These are phyloP conservation scores for Odontomyia ornata DNA, from an alignment of 2,888 invertebrate species.

Conservation along the genomic window DNA sequence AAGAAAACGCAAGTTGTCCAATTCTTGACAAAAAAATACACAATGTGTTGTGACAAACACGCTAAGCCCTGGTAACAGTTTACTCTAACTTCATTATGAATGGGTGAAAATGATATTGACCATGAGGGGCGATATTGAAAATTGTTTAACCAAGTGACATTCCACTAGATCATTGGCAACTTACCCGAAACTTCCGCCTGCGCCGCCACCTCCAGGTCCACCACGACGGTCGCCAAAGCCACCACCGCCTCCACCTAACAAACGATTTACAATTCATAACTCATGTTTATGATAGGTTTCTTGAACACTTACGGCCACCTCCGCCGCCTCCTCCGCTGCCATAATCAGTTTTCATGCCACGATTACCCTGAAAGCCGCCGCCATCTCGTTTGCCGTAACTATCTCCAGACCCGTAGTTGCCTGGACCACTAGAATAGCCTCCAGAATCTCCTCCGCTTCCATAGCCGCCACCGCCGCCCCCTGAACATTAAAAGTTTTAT, in stretches of 20 bases:
- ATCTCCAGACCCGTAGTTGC: constrained; percentile 62
- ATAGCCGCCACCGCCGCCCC: constrained; percentile 30
- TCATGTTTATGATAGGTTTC: background rate
- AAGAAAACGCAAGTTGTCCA: no score
- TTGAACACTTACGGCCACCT: constrained; percentile 31
- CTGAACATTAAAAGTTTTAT: no score
- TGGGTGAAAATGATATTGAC: no score
- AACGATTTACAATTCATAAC: background rate
- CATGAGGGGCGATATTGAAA: no score
- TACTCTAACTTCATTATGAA: no score
- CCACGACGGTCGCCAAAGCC: constrained; percentile 26
- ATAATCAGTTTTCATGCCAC: constrained; percentile 27
- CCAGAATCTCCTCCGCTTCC: constrained; percentile 50
- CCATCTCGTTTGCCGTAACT: constrained; percentile 63
- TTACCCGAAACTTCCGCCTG: constrained; percentile 29
- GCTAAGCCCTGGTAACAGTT: no score
- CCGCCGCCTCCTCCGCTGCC: constrained; percentile 33
- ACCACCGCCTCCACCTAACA: constrained; percentile 20
- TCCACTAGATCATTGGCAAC: no score
- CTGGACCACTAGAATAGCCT: constrained; percentile 62
- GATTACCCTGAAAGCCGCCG: constrained; percentile 55
- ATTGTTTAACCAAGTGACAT: no score
- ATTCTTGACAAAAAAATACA: no score
- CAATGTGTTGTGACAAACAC: no score
- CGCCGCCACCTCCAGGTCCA: constrained; percentile 28